Conservation (phyloP, 2,113 vertebrate genomes). For the Heliornis fulica region DNA sequence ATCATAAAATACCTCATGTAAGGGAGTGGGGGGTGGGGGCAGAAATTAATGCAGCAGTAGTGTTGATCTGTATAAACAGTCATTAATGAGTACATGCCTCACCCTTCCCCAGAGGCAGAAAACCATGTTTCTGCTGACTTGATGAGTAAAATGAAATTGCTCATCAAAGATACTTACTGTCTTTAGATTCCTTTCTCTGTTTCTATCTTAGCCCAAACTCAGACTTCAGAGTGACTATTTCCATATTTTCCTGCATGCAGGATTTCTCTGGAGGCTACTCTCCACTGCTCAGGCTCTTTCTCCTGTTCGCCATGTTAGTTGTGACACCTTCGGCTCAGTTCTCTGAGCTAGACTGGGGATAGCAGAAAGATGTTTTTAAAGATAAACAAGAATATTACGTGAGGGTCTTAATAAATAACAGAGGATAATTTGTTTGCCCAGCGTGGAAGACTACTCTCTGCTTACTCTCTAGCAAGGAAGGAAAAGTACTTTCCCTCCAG, state of each 20-base stretch:
- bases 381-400: neutral
- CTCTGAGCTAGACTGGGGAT: neutral
- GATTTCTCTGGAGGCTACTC: neutral
- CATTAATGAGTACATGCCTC: neutral
- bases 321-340: neutral
- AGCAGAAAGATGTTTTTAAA: neutral
- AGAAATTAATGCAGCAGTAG: neutral
- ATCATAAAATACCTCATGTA: neutral
- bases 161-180: neutral
- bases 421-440: slow-evolving; percentile 8
- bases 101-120: slow-evolving; percentile 14
- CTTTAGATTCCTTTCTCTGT: neutral
- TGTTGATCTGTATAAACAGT: slow-evolving; percentile 19
- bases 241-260: neutral
- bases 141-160: neutral
- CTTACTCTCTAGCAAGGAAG: neutral
- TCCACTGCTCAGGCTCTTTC: neutral
- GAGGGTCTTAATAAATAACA: neutral
- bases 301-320: neutral
- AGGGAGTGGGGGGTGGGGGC: too few species aligned
- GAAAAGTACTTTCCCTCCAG: neutral
- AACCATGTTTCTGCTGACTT: neutral
- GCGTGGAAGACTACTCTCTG: neutral
- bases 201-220: neutral
- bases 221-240: neutral